phyloP scores from a whole-genome alignment of 2,113 vertebrate genomes.

The Lepus americanus region DNA sequence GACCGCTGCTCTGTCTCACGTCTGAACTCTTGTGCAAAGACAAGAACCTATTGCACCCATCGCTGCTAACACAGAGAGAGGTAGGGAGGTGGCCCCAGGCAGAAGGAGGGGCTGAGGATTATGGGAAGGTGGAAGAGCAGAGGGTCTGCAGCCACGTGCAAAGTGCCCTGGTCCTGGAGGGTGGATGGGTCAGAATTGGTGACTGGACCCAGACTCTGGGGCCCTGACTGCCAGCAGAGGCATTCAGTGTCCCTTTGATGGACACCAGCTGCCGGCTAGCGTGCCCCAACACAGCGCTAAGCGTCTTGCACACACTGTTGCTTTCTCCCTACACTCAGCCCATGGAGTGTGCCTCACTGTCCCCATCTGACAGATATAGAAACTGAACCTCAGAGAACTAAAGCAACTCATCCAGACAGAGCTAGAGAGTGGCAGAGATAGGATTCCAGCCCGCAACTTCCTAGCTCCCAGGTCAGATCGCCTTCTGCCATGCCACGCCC shows the following conservation, averaged over 20 bases:
- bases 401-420: not conserved
- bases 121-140: fast-evolving
- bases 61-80: not conserved
- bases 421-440: not conserved
- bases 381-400: not conserved
- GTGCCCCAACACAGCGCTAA: not conserved
- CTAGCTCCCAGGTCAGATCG: not conserved
- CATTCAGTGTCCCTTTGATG: not conserved
- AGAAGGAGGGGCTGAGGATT: too few species aligned
- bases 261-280: not conserved
- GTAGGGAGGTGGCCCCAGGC: not conserved
- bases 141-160: not conserved
- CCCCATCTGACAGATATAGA: not conserved
- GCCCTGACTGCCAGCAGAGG: not conserved
- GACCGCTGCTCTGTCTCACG: too few species aligned
- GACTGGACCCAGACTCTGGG: not conserved
- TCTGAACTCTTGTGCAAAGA: too few species aligned
- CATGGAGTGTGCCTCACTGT: not conserved
- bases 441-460: not conserved
- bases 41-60: too few species aligned
- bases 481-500: too few species aligned
- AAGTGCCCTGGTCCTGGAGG: not conserved
- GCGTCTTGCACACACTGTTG: not conserved
- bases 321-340: not conserved
- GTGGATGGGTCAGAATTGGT: not conserved